Evolutionary conservation across 2,888 invertebrate species (phyloP), one percentile per base, ranked within the genome.

Genomic region (Achlya flavicornis): DNA sequence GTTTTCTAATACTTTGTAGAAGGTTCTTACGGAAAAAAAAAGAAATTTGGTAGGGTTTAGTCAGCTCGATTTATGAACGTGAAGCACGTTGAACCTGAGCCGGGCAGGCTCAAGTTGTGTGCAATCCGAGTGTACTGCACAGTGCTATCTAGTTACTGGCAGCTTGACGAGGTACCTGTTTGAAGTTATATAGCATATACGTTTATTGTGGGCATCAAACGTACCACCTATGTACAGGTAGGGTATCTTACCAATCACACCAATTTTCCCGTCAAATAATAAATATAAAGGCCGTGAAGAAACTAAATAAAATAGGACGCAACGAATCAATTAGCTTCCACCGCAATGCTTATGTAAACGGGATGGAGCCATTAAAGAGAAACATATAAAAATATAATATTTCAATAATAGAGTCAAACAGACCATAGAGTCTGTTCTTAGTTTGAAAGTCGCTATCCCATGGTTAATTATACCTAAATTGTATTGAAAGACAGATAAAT

Each of bases 341-440:
- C 73, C 65, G 70, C 71, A 81, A 86, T 87, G 86, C 86, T 87
- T 88, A 83, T 85, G 85, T 84, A 85, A 86, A 84, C n/a, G 58
- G 41, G 78, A n/a, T n/a, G n/a, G n/a, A n/a, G n/a, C n/a, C n/a
- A n/a, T 80, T 83, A 83, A 83, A 80, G 79, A 68, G 63, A 62
- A 61, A 58, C 19, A 26, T 19, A 57, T 41, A 43, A 48, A 61
- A 41, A n/a, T n/a, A n/a, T n/a, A n/a, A n/a, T n/a, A n/a, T n/a
- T n/a, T n/a, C 61, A 35, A 35, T 35, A 35, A 35, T 26, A 26
- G 26, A 1, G 26, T 26, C 26, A 26, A 26, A 26, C 26, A 26
- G 26, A 26, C 26, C 26, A 26, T 26, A 26, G 2, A 2, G 26
- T 26, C 1, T 26, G 26, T 26, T 26, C 26, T 26, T 26, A 26